Evolutionary conservation across 2,113 vertebrate species (phyloP), one percentile per base, ranked within the genome.

Genomic region (Oreotrochilus melanogaster): DNA sequence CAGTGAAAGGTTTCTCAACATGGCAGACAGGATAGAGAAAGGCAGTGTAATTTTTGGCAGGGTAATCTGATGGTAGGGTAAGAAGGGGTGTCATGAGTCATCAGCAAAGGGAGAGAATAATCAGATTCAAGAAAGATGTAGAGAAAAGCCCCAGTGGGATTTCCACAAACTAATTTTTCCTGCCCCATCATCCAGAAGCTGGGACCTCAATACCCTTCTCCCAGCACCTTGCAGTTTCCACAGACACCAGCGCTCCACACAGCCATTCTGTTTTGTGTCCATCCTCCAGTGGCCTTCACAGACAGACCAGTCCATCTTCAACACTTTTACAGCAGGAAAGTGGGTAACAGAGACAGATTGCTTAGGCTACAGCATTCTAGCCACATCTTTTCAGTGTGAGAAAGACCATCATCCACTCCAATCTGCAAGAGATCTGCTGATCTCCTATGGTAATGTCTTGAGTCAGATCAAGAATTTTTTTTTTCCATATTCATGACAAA

Each of bases 41-140:
- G 10, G 22, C 10, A 47, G 31, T 33, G 27, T 27, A 47, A 24
- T 23, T 45, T 43, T 88, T 48, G 74, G 37, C 8, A 15, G 33
- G 37, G 16, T 25, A 50, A 8, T 18, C 33, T 18, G 9, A 27
- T 54, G 12, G 5, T n/a, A 64, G 25, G n/a, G 24, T 66, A 70
- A 62, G 27, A 11, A 24, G 0, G 0, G 5, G 3, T 14, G 2
- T 27, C n/a, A 16, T 2, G 37, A 78, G 9, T 57, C 4, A 2
- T 70, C 37, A 65, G 28, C 14, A 66, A 70, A 48, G 4, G 2
- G 1, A 5, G 50, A 16, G 18, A 62, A 65, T 30, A 53, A 39
- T 27, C 35, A n/a, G 9, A 83, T 83, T 64, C 65, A 35, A 56
- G 31, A 90, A 84, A 33, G 13, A 35, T 31, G 10, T 19, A 62